Conservation (phyloP, 2,113 vertebrate genomes). For the Solenodon paradoxus region DNA sequence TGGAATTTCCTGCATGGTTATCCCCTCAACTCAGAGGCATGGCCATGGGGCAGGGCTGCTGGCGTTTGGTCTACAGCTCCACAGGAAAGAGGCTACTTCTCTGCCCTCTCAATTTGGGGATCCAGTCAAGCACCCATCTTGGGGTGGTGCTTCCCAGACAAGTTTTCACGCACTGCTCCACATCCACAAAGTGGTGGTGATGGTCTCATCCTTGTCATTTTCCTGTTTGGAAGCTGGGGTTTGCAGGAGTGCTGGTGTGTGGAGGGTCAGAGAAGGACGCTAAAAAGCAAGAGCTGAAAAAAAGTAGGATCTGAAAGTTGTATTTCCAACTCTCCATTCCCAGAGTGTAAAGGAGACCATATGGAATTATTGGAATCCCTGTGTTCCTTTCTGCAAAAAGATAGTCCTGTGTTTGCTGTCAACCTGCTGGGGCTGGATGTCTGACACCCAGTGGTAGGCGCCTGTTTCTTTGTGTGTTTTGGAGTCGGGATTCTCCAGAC, state of each 20-base stretch:
- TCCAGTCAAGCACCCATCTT: background rate
- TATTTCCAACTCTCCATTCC: background rate
- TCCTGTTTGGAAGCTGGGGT: background rate
- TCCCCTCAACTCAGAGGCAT: background rate
- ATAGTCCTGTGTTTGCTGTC: background rate
- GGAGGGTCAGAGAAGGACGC: background rate
- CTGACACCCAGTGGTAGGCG: background rate
- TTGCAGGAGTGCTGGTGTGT: rapidly evolving
- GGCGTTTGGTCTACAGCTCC: background rate
- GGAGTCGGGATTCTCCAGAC: background rate
- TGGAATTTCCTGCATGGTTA: background rate
- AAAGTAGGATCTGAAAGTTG: background rate
- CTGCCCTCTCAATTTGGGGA: background rate
- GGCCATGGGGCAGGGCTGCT: background rate
- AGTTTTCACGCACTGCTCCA: too few relatives aligned
- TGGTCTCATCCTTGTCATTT: background rate
- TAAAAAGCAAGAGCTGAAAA: background rate
- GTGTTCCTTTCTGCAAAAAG: background rate
- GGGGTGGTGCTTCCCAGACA: background rate
- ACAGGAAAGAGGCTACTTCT: background rate
- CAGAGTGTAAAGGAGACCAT: background rate
- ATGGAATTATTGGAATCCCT: background rate
- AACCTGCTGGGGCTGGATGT: too few relatives aligned
- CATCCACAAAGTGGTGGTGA: too few relatives aligned
- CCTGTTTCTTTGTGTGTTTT: background rate